Evolutionary conservation across 2,888 invertebrate genomes (phyloP), one percentile per base, ranked within the genome.

Genomic region (Oasisia sp.): DNA sequence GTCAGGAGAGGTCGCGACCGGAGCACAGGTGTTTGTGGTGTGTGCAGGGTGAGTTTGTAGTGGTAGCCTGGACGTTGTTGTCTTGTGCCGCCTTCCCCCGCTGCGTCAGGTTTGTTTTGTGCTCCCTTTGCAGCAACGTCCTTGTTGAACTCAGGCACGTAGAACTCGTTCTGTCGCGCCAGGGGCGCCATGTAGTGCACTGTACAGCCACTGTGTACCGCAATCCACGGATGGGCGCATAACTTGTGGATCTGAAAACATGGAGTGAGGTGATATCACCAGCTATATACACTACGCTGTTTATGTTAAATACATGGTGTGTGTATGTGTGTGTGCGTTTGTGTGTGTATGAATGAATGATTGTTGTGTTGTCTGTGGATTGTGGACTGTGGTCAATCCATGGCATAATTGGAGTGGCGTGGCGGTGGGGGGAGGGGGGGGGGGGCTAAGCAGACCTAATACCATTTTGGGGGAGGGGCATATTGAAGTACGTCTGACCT

Each of bases 191-290:
- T 95, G 94, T 96, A 97, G 45, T 96, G 94, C 14, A 97, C 97
- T 32, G 93, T 94, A 38, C 95, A 93, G 44, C 95, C 95, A 93
- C 96, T 95, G 94, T 97, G 97, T 12, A 97, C 95, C 94, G 97
- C 97, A 74, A 97, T 94, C 94, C 96, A 95, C 19, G 97, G 97
- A 94, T 96, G 96, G 8, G 97, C 97, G 94, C 96, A 96, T 32
- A 97, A 95, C 92, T 95, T 94, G 90, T 94, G 94, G 50, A 95
- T 95, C 96, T 96, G 94, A 32, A 50, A 89, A 74, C n/a, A 74
- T 74, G 8, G 12, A 50, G 50, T 8, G 50, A 50, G 9, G 50
- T 50, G 50, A 50, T 50, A 50, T 50, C 14, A 50, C 50, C 50
- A 50, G 74, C 0, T 74, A 7, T 74, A 74, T 27, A 74, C 27